Base-by-base conservation (phyloP, 2,113 vertebrate genomes). In the Poicephalus gulielmi region DNA sequence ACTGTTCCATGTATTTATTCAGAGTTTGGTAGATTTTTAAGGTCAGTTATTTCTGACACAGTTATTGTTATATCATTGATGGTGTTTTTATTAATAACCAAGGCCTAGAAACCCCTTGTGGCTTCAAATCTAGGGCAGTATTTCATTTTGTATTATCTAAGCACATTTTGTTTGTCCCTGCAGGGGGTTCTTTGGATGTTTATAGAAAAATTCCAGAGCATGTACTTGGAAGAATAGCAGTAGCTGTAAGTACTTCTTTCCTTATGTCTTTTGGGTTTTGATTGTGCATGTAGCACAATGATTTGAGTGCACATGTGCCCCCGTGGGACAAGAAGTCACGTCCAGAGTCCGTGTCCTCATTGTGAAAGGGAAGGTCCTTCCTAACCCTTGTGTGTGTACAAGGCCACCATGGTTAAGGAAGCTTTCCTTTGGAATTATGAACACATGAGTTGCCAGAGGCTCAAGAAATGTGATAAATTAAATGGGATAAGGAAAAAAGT, bases 141-240 rank as follows among this genome's bases (percentile, higher is more conserved):
- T 92, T 95, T 94, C 69, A 35, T 25, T 75, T 90, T 64, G 31
- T 64, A 37, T 53, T 95, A 83, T 94, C 55, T 76, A 30, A 89
- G 33, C 55, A 9, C 20, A 0, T 94, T 78, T 96, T 91, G 83
- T 95, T 92, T 97, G 22, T 97, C 50, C 96, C 93, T 96, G 71
- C 98, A 99, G 99, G 99, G 59, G 99, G 99, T 41, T 99, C 99
- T 79, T 97, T 99, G 97, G 99, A 99, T 91, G 99, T 99, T 82
- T 99, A 99, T 94, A 98, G 99, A 92, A 99, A 98, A 95, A 99
- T 99, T 78, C 99, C 99, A 50, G 99, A 99, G 64, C 99, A 99
- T 0, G 99, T 99, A 7, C 97, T 99, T 5, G 99, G 99, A 33
- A 98, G 99, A 95, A 99, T 99, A 81, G 99, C 99, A 30, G 99